These are phyloP conservation scores for Coleophora flavipennella DNA, from an alignment of 2,888 invertebrate species.

Conservation along the genomic window DNA sequence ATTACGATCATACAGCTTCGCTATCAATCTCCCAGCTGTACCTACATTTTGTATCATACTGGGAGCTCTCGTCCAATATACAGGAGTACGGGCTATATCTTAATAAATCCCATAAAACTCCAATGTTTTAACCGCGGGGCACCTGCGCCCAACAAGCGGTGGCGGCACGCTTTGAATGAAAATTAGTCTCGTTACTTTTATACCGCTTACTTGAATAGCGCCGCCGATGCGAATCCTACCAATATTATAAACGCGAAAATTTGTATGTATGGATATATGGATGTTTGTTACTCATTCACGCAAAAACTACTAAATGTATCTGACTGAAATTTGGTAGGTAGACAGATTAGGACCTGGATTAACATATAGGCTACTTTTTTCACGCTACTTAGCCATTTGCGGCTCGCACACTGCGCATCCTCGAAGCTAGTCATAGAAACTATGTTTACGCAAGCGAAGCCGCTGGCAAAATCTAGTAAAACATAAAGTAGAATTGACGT, in stretches of 20 bases:
- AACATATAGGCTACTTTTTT: too few species aligned
- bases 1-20: not conserved
- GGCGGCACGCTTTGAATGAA: conserved; percentile 66
- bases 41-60: conserved; percentile 28
- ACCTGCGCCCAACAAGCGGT: conserved; percentile 65
- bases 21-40: conserved; percentile 15
- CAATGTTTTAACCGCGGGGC: conserved; percentile 64
- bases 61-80: conserved; percentile 50
- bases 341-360: too few species aligned
- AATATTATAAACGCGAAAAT: too few species aligned
- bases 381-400: too few species aligned
- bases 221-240: too few species aligned
- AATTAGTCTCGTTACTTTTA: conserved; percentile 70
- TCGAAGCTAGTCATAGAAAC: too few species aligned
- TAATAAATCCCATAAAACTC: conserved; percentile 69
- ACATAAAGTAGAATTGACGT: conserved; percentile 55
- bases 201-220: conserved; percentile 61
- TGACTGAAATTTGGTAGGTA: too few species aligned
- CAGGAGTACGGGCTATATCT: conserved; percentile 56
- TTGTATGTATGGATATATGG: too few species aligned
- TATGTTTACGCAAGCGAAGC: too few species aligned
- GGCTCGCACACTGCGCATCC: too few species aligned
- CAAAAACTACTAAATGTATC: too few species aligned
- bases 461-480: conserved; percentile 60
- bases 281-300: too few species aligned